Evolutionary conservation across 2,797 vertebrate genomes (phyloP), one percentile per base, ranked within the genome.

Genomic region (Gobio occitaniae): DNA sequence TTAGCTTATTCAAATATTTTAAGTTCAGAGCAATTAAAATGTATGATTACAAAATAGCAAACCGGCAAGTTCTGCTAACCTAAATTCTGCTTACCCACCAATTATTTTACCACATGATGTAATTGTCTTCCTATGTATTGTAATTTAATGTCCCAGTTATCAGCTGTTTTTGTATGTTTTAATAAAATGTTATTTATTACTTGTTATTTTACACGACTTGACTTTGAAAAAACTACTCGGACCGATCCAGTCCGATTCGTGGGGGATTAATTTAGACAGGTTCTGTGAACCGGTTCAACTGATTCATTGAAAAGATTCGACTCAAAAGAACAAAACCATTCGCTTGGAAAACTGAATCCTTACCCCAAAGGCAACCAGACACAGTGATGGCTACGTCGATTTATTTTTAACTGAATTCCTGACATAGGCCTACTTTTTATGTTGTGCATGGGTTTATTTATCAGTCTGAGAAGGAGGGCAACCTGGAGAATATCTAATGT

Each of bases 401-500:
- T 32, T 48, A 36, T 50, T 66, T 25, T 25, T 3, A 52, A 38
- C 59, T 65, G 15, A 52, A 83, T 52, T 25, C 29, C 71, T 63
- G 44, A 61, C 50, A 66, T 79, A 25, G 25, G 25, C 25, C 25
- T 25, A 79, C 6, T 50, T 79, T 50, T 66, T 9, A 21, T 79
- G 61, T 66, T 66, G 61, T 50, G 63, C 19, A 75, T 85, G 47
- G 89, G 83, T 63, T 87, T 89, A 38, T 7, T 10, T 68, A 15
- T 25, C 3, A 59, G 36, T n/a, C 63, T 32, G 41, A 68, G 52
- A 32, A 52, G 41, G 15, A 21, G 48, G 16, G 63, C 32, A 44
- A 52, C 4, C n/a, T 77, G 79, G 65, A 70, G 41, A 79, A 77
- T 83, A 75, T 72, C 87, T 85, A 92, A 94, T 94, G 92, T 91